Conservation (phyloP, 2,888 invertebrate species). For the Oligia fasciuncula region DNA sequence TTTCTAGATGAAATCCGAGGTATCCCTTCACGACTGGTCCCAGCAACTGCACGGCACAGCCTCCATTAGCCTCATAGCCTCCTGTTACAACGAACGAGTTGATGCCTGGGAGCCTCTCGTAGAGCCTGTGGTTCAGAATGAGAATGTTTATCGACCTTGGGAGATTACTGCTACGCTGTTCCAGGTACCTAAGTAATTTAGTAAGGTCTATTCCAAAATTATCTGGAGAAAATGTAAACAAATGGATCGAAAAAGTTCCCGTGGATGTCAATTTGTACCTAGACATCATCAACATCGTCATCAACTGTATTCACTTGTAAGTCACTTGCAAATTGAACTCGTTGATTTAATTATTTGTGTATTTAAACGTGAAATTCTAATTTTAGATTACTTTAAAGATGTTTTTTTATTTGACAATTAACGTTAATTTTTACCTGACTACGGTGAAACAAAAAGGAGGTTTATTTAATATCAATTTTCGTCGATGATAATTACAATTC, state of each 20-base stretch:
- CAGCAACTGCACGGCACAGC: slow-evolving; percentile 87
- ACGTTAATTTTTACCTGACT: background rate
- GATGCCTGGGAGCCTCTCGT: slow-evolving; percentile 96
- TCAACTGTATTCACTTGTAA: too few relatives aligned
- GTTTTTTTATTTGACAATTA: background rate
- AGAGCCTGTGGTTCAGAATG: slow-evolving; percentile 92
- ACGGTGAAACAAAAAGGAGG: too few relatives aligned
- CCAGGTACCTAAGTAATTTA: slow-evolving; percentile 77
- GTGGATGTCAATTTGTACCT: background rate
- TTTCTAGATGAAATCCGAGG: slow-evolving; percentile 88
- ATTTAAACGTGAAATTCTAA: background rate
- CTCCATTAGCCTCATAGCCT: slow-evolving; percentile 84
- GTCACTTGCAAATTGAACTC: background rate
- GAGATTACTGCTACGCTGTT: slow-evolving; percentile 92
- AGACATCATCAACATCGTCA: too few relatives aligned
- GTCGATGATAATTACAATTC: background rate
- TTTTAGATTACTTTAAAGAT: background rate
- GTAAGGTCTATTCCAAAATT: background rate
- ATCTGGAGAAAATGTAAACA: background rate
- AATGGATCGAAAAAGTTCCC: background rate
- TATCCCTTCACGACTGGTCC: slow-evolving; percentile 92
- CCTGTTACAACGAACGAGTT: slow-evolving; percentile 92
- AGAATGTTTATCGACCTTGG: slow-evolving; percentile 93
- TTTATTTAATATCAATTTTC: too few relatives aligned
- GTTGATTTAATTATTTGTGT: background rate